Base-by-base conservation (phyloP, 2,888 invertebrate species). In the Oasisia sp. region DNA sequence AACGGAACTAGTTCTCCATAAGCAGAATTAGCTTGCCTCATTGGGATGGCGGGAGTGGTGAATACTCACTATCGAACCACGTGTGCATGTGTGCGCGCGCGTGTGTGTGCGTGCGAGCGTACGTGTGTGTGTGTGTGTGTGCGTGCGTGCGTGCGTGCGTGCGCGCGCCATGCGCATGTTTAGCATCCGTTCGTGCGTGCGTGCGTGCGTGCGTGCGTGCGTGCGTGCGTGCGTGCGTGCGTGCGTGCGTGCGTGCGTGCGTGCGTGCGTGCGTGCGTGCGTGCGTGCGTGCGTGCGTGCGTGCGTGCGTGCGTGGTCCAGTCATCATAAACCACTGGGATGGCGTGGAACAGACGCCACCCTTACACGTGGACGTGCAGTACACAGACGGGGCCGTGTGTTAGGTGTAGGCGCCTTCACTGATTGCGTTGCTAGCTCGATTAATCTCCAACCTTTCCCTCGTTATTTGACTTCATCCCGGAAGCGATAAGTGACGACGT, bases 391-490 rank as follows among this genome's bases (percentile, higher is more conserved):
- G 14, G 27, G 0, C 74, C 7, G 3, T 27, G 27, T 27, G 19
- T 58, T 27, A 58, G 58, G 1, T 0, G 58, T 58, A 27, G 45
- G 50, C 50, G 1, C 50, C 50, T 50, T 50, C 7, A 19, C 74
- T 27, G 27, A 74, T n/a, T 27, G 74, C 74, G 27, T 27, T 27
- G 74, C 27, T 74, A 5, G 27, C 74, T 74, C 74, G 74, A 74
- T 74, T 74, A 74, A 74, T 74, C 74, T 74, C 74, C 27, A 74
- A 74, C 74, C 74, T 74, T 74, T 74, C 27, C 74, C 74, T 74
- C 74, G 74, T 74, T 74, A 74, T 74, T 74, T 74, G 19, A n/a
- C 74, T 74, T 74, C 74, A 74, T 27, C 19, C 74, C 74, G 74
- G 74, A 74, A 74, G 74, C 74, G 74, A 74, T 74, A 74, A 74